These are phyloP conservation scores for Latrodectus geometricus DNA, from an alignment of 1,140 invertebrate genomes.

Conservation along the genomic window DNA sequence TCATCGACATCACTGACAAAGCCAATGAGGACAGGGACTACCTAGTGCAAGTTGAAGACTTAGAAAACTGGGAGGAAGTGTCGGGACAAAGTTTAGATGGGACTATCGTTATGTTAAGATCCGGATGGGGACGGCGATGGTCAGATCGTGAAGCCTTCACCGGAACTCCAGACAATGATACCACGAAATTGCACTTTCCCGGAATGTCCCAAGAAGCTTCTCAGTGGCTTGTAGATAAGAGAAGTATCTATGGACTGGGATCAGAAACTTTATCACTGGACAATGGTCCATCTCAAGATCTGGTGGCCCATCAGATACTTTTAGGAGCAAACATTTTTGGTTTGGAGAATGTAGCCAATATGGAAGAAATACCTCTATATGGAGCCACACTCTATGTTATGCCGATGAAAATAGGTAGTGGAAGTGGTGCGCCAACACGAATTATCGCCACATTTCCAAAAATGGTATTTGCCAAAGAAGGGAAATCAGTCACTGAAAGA, in stretches of 20 bases:
- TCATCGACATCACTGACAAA: slow-evolving; percentile 70
- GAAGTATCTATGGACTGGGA: slow-evolving; percentile 75
- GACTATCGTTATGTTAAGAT: slow-evolving; percentile 72
- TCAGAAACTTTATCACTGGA: slow-evolving; percentile 73
- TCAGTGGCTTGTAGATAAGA: slow-evolving; percentile 73
- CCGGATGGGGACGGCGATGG: slow-evolving; percentile 71
- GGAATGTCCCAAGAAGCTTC: slow-evolving; percentile 74
- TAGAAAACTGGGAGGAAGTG: slow-evolving; percentile 64
- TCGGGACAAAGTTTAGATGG: slow-evolving; percentile 69
- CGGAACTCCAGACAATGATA: slow-evolving; percentile 33
- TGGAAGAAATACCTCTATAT: slow-evolving; percentile 61
- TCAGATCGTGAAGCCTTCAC: slow-evolving; percentile 64
- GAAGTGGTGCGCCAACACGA: slow-evolving; percentile 63
- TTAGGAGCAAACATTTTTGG: slow-evolving; percentile 56
- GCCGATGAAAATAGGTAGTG: slow-evolving; percentile 64
- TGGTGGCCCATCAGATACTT: slow-evolving; percentile 34
- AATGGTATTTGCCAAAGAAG: background rate
- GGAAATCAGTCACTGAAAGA: too few relatives aligned
- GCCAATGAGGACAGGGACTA: slow-evolving; percentile 62
- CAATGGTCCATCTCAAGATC: background rate
- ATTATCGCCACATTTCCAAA: slow-evolving; percentile 56
- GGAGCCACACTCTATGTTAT: slow-evolving; percentile 62
- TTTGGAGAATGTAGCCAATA: slow-evolving; percentile 64
- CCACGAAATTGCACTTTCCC: slow-evolving; percentile 65
- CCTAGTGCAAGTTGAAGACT: slow-evolving; percentile 62